Evolutionary conservation across 2,888 invertebrate genomes (phyloP).

Genomic region (Melieria crassipennis): DNA sequence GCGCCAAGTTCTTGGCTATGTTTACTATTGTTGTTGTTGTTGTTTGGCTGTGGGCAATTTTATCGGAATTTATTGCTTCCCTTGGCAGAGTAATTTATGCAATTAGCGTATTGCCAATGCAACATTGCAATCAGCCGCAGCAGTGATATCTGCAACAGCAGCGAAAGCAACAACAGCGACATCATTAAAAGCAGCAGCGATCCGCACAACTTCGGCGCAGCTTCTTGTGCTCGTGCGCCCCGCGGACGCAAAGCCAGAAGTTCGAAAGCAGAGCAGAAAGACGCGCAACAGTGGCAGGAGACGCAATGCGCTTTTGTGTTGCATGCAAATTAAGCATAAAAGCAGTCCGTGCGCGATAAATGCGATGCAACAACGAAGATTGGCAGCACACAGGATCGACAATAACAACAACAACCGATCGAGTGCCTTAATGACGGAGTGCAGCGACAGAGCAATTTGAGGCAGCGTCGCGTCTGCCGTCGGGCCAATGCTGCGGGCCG

Average conservation of each 20-base stretch:
- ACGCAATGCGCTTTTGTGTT: slow-evolving; percentile 16
- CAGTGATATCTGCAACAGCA: slow-evolving; percentile 19
- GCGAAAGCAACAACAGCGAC: slow-evolving; percentile 7
- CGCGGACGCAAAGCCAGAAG: slow-evolving; percentile 7
- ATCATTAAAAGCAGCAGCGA: slow-evolving; percentile 5
- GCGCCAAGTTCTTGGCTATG: too few relatives aligned
- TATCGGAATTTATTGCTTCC: slow-evolving; percentile 46
- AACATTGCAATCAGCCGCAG: slow-evolving; percentile 13
- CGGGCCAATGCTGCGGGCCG: slow-evolving; percentile 9
- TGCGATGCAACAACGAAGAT: slow-evolving; percentile 9
- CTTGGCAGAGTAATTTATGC: slow-evolving; percentile 45
- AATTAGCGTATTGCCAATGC: slow-evolving; percentile 42
- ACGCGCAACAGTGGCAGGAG: neutral
- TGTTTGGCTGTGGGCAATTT: slow-evolving; percentile 39
- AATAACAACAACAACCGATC: neutral
- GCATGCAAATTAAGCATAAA: slow-evolving; percentile 40
- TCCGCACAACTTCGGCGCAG: neutral
- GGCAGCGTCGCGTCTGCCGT: slow-evolving; percentile 8
- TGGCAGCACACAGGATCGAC: neutral
- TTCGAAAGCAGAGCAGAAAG: neutral
- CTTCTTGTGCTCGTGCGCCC: slow-evolving; percentile 16
- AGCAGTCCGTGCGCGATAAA: slow-evolving; percentile 10
- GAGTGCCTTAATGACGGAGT: neutral
- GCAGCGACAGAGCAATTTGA: neutral
- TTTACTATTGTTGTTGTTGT: neutral